A percentile compares a stretch with the other conserved stretches of the same genome.
These are phyloP conservation scores for Galerucella calmariensis DNA, from an alignment of 2,888 invertebrate species.

Conservation along the genomic window DNA sequence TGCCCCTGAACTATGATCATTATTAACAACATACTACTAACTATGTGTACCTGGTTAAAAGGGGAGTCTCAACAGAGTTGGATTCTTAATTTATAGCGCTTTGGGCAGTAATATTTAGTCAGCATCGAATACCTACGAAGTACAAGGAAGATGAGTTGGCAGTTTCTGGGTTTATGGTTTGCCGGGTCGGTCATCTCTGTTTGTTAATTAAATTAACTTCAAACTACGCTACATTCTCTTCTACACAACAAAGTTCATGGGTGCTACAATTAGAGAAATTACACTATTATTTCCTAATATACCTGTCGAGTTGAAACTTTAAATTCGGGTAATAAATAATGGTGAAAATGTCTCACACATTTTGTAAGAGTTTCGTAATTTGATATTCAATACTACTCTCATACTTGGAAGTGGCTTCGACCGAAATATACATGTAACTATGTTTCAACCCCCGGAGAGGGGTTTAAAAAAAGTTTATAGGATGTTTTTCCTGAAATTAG, in stretches of 20 bases:
- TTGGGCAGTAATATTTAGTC: slow-evolving; percentile 11
- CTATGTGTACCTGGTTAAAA: slow-evolving; percentile 53
- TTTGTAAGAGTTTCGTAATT: no score
- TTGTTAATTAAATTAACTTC: neutral
- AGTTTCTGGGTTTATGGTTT: slow-evolving; percentile 12
- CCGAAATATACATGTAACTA: no score
- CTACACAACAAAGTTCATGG: neutral
- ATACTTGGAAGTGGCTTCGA: no score
- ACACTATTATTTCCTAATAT: no score
- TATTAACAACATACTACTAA: slow-evolving; percentile 55
- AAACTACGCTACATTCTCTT: neutral
- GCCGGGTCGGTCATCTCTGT: neutral
- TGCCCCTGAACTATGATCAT: slow-evolving; percentile 58
- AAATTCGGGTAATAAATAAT: no score
- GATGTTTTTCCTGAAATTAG: no score
- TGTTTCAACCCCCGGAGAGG: no score
- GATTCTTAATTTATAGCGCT: slow-evolving; percentile 30
- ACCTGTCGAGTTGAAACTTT: no score
- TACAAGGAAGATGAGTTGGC: slow-evolving; percentile 8
- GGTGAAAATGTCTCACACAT: no score
- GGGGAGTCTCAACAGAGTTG: slow-evolving; percentile 33
- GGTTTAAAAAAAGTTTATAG: no score
- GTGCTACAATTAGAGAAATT: neutral
- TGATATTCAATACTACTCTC: no score
- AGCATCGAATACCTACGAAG: slow-evolving; percentile 12